Evolutionary conservation across 2,113 vertebrate species (phyloP).

Genomic region (Parotia lawesii): DNA sequence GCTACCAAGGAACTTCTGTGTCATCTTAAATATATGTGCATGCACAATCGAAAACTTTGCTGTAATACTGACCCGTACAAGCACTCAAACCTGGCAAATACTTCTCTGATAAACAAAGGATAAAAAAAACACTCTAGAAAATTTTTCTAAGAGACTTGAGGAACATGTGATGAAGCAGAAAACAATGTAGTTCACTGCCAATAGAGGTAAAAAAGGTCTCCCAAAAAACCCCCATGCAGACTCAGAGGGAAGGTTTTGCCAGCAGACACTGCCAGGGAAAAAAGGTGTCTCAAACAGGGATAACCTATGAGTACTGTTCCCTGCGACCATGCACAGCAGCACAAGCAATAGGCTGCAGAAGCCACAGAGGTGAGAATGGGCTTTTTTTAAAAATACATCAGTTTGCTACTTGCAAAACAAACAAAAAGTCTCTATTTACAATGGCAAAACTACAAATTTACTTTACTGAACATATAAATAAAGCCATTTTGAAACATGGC

Average conservation of each 20-base stretch:
- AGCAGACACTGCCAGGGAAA: background rate
- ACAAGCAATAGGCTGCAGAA: background rate
- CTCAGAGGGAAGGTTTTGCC: background rate
- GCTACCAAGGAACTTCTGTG: background rate
- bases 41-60: background rate
- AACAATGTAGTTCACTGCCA: background rate
- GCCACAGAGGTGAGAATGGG: background rate
- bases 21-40: background rate
- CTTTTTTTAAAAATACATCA: background rate
- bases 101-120: background rate
- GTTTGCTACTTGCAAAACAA: background rate
- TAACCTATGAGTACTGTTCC: background rate
- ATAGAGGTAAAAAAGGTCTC: background rate
- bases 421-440: background rate
- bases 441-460: background rate
- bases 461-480: background rate
- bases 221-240: rapidly evolving
- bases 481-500: background rate
- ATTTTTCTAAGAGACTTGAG: background rate
- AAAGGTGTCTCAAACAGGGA: background rate
- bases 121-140: background rate
- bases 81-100: background rate
- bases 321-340: background rate
- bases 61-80: background rate
- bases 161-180: background rate